Evolutionary conservation across 1,140 invertebrate species (phyloP).

Genomic region (Tetramorium simillimum): DNA sequence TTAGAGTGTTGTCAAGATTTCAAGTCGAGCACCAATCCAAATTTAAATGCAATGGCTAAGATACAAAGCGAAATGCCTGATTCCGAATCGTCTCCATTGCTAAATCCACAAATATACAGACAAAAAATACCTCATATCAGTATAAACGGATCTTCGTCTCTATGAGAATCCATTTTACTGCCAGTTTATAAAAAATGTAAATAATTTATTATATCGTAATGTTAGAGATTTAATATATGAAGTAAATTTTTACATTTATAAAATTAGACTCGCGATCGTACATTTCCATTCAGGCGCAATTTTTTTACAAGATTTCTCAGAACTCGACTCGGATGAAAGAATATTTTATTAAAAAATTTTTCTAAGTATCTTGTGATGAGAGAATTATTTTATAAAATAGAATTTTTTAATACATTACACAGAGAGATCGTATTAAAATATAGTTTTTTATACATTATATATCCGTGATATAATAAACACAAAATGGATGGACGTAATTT

Average conservation of each 20-base stretch:
- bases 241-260: not conserved
- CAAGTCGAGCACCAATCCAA: slow-evolving; percentile 42
- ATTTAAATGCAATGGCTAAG: slow-evolving; percentile 9
- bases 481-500: slow-evolving; percentile 11
- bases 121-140: slow-evolving; percentile 78
- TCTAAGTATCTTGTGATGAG: not conserved
- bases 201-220: slow-evolving; percentile 2
- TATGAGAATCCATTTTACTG: slow-evolving; percentile 69
- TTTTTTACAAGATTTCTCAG: not conserved
- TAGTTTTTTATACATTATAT: not conserved
- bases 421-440: not conserved
- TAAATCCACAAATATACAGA: slow-evolving; percentile 71
- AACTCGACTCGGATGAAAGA: not conserved
- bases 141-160: slow-evolving; percentile 83
- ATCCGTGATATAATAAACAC: slow-evolving; percentile 18
- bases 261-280: not conserved
- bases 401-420: slow-evolving; percentile 35
- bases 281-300: not conserved
- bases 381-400: slow-evolving; percentile 19
- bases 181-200: not conserved
- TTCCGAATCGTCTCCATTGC: slow-evolving; percentile 80
- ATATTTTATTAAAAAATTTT: slow-evolving; percentile 11
- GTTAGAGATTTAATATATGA: slow-evolving; percentile 40
- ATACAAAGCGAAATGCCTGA: slow-evolving; percentile 15
- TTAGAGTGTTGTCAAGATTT: slow-evolving; percentile 81